phyloP scores from a whole-genome alignment of 23 tunicate species.

The Clavelina lepadiformis region DNA sequence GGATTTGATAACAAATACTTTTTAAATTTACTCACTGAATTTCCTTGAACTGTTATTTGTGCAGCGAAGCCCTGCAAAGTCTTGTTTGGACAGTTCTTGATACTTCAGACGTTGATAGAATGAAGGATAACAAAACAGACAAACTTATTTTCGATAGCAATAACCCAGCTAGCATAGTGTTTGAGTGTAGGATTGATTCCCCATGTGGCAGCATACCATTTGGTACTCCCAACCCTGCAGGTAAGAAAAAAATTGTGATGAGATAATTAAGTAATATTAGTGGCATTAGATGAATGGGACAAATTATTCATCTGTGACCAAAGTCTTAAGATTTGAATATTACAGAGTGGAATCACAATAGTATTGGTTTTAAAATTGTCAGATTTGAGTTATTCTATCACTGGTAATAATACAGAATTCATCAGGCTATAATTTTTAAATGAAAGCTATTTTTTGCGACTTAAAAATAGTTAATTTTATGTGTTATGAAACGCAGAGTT shows the following conservation, averaged over 20 bases:
- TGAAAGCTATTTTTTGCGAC: too few species aligned
- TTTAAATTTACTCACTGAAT: too few species aligned
- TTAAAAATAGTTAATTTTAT: too few species aligned
- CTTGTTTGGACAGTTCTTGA: constrained; percentile 44
- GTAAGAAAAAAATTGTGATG: constrained; percentile 3
- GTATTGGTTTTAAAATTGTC: too few species aligned
- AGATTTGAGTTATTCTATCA: too few species aligned
- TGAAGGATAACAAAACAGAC: constrained; percentile 56
- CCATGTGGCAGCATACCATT: constrained; percentile 85
- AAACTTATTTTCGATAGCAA: constrained; percentile 40
- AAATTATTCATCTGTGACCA: too few species aligned
- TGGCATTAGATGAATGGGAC: too few species aligned
- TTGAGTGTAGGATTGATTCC: constrained; percentile 68
- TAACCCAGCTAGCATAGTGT: constrained; percentile 60
- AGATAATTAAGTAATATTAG: neutral
- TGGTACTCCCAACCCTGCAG: constrained; percentile 50
- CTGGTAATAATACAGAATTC: too few species aligned
- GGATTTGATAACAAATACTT: neutral
- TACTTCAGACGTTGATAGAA: neutral
- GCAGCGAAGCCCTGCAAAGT: constrained; percentile 28
- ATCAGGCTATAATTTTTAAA: too few species aligned
- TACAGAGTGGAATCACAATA: too few species aligned
- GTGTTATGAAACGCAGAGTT: too few species aligned
- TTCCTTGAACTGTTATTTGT: neutral
- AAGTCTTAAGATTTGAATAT: too few species aligned